These are phyloP conservation scores for Teleopsis dalmanni DNA, from an alignment of 1,140 invertebrate species.

Conservation along the genomic window DNA sequence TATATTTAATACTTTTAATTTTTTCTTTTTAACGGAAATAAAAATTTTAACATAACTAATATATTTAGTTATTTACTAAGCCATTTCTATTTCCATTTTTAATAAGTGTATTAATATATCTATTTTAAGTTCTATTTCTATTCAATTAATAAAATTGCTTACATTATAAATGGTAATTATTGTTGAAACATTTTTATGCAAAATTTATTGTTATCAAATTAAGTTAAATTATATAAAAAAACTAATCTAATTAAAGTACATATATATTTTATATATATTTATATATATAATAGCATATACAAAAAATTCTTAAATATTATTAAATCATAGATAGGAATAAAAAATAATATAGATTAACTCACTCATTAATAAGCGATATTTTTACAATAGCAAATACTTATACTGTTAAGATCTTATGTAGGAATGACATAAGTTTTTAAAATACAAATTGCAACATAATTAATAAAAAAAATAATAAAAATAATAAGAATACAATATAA, in stretches of 20 bases:
- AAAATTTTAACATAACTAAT: neutral
- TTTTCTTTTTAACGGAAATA: neutral
- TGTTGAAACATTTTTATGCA: too few relatives aligned
- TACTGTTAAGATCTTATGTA: neutral
- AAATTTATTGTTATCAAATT: too few relatives aligned
- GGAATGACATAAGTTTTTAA: neutral
- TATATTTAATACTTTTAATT: neutral
- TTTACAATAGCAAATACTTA: neutral
- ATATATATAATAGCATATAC: conserved; percentile 6
- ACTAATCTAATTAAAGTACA: neutral
- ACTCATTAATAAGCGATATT: neutral
- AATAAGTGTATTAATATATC: too few relatives aligned
- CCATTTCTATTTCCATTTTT: too few relatives aligned
- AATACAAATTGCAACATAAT: neutral
- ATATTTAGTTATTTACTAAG: too few relatives aligned
- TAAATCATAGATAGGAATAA: too few relatives aligned
- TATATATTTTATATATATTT: conserved; percentile 4
- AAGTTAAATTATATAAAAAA: too few relatives aligned
- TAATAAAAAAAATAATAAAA: neutral
- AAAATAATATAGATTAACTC: neutral
- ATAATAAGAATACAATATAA: too few relatives aligned
- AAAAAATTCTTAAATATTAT: conserved; percentile 1
- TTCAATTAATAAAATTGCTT: too few relatives aligned
- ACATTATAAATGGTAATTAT: too few relatives aligned
- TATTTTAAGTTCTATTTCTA: too few relatives aligned